Evolutionary conservation across 2,797 vertebrate genomes (phyloP), one percentile per base, ranked within the genome.

Genomic region (Jordanella pulchra): DNA sequence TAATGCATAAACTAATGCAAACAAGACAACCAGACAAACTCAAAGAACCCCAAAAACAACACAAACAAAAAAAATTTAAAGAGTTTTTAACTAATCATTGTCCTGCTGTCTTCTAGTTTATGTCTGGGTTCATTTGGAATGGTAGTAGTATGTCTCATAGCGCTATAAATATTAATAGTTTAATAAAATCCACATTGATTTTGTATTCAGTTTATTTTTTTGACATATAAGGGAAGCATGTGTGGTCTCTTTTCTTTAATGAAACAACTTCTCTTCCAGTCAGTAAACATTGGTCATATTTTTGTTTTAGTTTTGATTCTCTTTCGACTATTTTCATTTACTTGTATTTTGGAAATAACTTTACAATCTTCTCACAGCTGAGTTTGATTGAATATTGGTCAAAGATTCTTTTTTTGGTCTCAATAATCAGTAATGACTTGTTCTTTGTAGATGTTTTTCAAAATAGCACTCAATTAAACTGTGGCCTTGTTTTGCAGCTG

Each of bases 31-130:
- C 5, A 39, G 35, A 39, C n/a, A n/a, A 39, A 39, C 35, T 39
- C 35, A 39, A 7, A 39, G 35, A 39, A 39, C 35, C 35, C 35
- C 35, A 39, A 39, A 39, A 39, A 35, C 35, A 35, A 35, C 35
- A 35, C 35, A 35, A 35, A 35, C 0, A 35, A 21, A 23, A 39
- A 23, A 79, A 84, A 71, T 12, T 73, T n/a, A 63, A 14, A 54
- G n/a, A 42, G 27, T 14, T 30, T 30, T 15, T 56, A 18, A 18
- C 17, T 56, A 27, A 27, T 56, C 15, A 2, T 56, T 28, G 27
- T 28, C 1, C 15, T 56, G 17, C 14, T 7, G 14, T 45, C 44
- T 45, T 45, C 44, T 3, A 45, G 44, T 45, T 45, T 45, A 45
- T 45, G 44, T 56, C 54, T 28, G 54, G 44, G 1, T 56, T 28